A percentile compares a stretch with the other conserved stretches of the same genome.
Conservation (phyloP, 2,113 vertebrate species). For the Sterna hirundo region DNA sequence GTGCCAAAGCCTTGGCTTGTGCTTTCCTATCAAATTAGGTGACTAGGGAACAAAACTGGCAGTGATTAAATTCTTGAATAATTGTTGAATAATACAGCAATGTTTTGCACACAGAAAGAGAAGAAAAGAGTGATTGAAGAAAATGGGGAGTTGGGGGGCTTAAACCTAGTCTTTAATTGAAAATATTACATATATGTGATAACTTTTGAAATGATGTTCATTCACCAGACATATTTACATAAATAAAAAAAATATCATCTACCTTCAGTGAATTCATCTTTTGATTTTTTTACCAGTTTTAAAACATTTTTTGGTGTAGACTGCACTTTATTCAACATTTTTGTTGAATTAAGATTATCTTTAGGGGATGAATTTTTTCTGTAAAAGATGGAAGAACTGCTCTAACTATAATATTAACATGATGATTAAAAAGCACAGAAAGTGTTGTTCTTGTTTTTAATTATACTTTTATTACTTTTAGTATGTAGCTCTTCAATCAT, state of each 20-base stretch:
- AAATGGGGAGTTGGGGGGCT: rapidly evolving
- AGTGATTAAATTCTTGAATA: neutral
- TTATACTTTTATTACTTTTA: neutral
- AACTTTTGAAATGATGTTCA: neutral
- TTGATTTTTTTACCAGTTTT: neutral
- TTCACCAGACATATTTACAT: neutral
- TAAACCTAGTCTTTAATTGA: neutral
- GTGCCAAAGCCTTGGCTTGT: neutral
- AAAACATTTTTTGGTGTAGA: neutral
- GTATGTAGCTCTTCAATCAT: neutral
- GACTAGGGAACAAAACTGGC: neutral
- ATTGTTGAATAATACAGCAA: neutral
- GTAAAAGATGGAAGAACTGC: neutral
- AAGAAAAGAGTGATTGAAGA: neutral
- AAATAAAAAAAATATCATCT: neutral
- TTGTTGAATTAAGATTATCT: neutral
- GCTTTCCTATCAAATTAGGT: neutral
- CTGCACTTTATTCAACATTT: neutral
- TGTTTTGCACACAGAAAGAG: neutral
- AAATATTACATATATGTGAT: neutral
- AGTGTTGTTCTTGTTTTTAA: neutral
- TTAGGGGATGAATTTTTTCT: neutral
- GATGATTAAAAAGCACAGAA: neutral
- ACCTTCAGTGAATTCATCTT: neutral
- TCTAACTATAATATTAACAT: neutral